Base-by-base conservation (phyloP, 2,797 vertebrate species). In the Sparidentex hasta region DNA sequence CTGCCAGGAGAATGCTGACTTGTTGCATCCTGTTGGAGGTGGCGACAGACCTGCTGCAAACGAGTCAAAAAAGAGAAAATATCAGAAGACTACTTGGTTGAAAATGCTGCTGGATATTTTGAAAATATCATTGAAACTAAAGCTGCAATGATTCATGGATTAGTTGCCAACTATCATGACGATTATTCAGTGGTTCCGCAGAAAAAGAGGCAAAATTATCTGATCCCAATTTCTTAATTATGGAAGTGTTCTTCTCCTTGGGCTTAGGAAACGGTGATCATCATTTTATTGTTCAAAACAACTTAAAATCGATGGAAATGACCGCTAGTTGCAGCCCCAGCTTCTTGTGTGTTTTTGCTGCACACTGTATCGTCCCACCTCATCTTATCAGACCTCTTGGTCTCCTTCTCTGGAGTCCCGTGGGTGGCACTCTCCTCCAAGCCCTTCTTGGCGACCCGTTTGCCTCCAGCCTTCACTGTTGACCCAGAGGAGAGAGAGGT, bases 391-490 rank as follows among this genome's bases (percentile, higher is more conserved):
- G 91, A 8, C 85, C 90, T 91, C 91, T 95, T 97, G 18, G 87
- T 21, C 0, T 94, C 96, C 82, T 93, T 97, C 71, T 97, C 97
- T 69, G 81, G 81, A 65, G 91, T 71, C 57, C 92, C 87, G 27
- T 93, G 93, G 62, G 54, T 55, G 67, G 50, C 23, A 41, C 84
- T 87, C 29, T 98, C 97, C 9, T 96, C 96, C 56, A 74, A n/a
- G 58, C 50, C 83, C 89, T 97, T 99, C 93, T 98, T 98, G 52
- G 95, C 93, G 69, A 98, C 95, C 47, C 97, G 90, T 93, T 96
- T 98, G 20, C 97, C 94, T 85, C 97, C 97, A 70, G 97, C 97
- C 93, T 96, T 98, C 82, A 97, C 98, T 99, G 64, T 18, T 23
- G 62, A 88, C 2, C 20, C 59, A 66, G 9, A 81, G 3, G 27